Conservation (phyloP, 2,797 vertebrate species). For the Sparus aurata region DNA sequence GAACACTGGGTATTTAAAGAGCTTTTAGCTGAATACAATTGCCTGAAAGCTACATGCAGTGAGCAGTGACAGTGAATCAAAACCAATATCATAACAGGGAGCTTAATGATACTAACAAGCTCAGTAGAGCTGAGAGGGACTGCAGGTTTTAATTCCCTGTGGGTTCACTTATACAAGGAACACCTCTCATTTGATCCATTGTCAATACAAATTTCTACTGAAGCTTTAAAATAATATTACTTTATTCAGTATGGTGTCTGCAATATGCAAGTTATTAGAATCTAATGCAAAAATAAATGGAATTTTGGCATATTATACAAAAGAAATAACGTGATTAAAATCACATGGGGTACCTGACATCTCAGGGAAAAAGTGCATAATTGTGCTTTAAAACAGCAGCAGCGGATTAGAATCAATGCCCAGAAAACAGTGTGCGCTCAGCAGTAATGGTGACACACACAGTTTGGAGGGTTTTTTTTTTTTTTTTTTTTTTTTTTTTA, state of each 20-base stretch:
- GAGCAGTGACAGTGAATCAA: neutral
- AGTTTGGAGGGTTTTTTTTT: conserved; percentile 28
- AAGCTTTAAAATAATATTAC: neutral
- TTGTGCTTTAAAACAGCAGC: conserved; percentile 12
- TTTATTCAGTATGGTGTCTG: neutral
- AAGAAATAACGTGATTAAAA: conserved; percentile 7
- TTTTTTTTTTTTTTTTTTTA: conserved; percentile 13
- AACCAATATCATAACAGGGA: neutral
- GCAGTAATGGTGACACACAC: conserved; percentile 29
- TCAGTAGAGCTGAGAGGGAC: neutral
- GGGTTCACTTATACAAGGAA: neutral
- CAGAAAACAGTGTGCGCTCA: conserved; percentile 21
- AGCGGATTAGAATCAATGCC: conserved; percentile 29
- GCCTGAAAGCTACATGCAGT: neutral
- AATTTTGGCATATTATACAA: neutral
- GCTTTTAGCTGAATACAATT: neutral
- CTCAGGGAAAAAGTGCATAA: neutral
- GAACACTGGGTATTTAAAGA: neutral
- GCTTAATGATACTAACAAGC: neutral
- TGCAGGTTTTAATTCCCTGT: neutral
- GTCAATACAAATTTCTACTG: neutral
- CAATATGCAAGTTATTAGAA: neutral
- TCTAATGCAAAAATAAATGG: neutral
- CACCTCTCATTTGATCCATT: neutral
- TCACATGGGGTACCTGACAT: neutral